These are phyloP conservation scores for Lagenorhynchus albirostris DNA, from an alignment of 2,113 vertebrate genomes.

Conservation along the genomic window DNA sequence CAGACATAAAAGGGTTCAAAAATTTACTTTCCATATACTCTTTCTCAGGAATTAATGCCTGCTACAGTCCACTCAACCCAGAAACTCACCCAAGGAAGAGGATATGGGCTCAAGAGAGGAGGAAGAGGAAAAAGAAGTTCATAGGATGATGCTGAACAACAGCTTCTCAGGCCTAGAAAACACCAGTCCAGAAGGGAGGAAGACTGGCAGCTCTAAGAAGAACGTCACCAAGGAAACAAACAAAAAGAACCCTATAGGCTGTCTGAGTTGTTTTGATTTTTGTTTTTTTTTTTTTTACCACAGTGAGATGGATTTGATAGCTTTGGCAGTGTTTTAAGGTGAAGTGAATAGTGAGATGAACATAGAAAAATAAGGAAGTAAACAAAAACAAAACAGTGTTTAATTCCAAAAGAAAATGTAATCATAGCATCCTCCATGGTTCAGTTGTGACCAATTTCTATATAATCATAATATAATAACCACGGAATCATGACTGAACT, in stretches of 20 bases:
- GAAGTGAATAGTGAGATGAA: not conserved
- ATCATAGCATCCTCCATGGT: not conserved
- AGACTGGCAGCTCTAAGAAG: not conserved
- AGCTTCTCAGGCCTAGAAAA: not conserved
- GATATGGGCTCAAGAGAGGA: not conserved
- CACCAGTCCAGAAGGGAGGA: not conserved
- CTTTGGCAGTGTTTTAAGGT: not conserved
- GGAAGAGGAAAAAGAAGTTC: not conserved
- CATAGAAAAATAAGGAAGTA: not conserved
- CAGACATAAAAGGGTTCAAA: not conserved
- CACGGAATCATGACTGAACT: not conserved
- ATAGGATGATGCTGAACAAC: not conserved
- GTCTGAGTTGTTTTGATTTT: not conserved
- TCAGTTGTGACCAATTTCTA: not conserved
- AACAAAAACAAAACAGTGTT: not conserved
- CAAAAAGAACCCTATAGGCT: not conserved
- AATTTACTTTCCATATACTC: not conserved
- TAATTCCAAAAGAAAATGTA: not conserved
- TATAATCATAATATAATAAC: not conserved
- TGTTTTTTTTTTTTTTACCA: not conserved
- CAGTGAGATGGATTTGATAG: not conserved
- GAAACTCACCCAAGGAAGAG: not conserved
- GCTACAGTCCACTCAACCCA: not conserved
- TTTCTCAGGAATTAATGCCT: not conserved
- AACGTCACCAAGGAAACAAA: not conserved